These are phyloP conservation scores for Coluber constrictor DNA, from an alignment of 2,797 vertebrate species.

Conservation along the genomic window DNA sequence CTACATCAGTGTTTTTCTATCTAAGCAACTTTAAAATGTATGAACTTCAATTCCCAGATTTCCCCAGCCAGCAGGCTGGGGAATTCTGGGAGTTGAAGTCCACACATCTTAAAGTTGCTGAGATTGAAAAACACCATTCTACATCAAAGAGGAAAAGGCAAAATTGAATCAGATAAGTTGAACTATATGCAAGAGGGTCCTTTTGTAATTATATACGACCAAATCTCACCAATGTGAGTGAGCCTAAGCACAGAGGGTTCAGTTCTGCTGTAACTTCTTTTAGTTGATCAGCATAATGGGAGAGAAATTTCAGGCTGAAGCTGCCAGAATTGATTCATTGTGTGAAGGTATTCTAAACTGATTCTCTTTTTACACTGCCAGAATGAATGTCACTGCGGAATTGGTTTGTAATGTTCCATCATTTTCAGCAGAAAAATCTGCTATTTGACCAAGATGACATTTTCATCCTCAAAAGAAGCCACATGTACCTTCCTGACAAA, in stretches of 20 bases:
- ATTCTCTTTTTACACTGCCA: constrained; percentile 76
- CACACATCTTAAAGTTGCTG: background rate
- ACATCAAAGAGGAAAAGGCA: constrained; percentile 57
- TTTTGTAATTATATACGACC: constrained; percentile 51
- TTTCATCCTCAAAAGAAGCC: constrained; percentile 79
- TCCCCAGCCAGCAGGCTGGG: background rate
- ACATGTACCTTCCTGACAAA: constrained; percentile 88
- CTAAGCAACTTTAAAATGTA: background rate
- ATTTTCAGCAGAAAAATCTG: constrained; percentile 72
- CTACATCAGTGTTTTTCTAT: constrained; percentile 4
- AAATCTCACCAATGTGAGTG: constrained; percentile 66
- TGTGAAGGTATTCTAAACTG: constrained; percentile 58
- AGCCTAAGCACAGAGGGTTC: constrained; percentile 56
- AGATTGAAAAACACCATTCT: background rate
- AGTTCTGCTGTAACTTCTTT: constrained; percentile 62
- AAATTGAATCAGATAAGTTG: constrained; percentile 60
- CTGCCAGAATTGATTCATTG: constrained; percentile 56
- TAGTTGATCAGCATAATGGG: constrained; percentile 56
- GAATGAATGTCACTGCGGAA: constrained; percentile 61
- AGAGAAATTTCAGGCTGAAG: constrained; percentile 64
- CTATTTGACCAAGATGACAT: constrained; percentile 75
- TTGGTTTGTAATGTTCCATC: constrained; percentile 62
- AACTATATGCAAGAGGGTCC: constrained; percentile 56
- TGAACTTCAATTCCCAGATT: background rate
- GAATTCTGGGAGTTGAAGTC: background rate